Percentiles rank a stretch among this genome's conserved stretches.
Conservation (phyloP, 2,113 vertebrate species). For the Cepphus grylle region DNA sequence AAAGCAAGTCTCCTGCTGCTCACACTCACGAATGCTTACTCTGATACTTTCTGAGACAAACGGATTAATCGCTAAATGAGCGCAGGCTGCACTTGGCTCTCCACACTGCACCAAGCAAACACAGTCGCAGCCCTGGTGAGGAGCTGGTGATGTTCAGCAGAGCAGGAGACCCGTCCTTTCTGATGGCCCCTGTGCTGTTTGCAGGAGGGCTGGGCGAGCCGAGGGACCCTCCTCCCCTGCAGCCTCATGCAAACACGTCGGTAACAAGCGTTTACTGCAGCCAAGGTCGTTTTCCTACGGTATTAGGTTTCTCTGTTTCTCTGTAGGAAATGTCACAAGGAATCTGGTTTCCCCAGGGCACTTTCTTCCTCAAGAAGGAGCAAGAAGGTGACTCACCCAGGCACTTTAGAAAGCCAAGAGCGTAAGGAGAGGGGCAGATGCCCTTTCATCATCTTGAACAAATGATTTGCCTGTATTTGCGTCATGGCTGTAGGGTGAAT, state of each 20-base stretch:
- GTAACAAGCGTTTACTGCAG: background rate
- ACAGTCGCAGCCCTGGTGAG: background rate
- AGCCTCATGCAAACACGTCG: background rate
- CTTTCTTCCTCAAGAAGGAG: background rate
- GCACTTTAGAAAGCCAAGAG: background rate
- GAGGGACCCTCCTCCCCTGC: background rate
- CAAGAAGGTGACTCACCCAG: background rate
- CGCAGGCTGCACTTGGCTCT: background rate
- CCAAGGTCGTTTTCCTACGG: background rate
- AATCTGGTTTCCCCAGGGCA: background rate
- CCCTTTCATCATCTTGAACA: background rate
- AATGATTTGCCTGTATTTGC: background rate
- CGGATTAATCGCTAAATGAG: background rate
- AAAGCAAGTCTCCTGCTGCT: background rate
- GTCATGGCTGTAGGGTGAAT: background rate
- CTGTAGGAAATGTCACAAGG: background rate
- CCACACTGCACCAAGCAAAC: background rate
- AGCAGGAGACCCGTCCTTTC: background rate
- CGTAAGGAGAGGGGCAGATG: background rate
- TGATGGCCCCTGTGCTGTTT: no score
- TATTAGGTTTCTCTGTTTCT: background rate
- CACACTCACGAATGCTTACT: background rate
- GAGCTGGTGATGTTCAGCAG: fast-evolving
- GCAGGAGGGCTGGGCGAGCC: background rate
- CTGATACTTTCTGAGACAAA: background rate